Conservation (phyloP, 2,113 vertebrate genomes). For the Nymphicus hollandicus region DNA sequence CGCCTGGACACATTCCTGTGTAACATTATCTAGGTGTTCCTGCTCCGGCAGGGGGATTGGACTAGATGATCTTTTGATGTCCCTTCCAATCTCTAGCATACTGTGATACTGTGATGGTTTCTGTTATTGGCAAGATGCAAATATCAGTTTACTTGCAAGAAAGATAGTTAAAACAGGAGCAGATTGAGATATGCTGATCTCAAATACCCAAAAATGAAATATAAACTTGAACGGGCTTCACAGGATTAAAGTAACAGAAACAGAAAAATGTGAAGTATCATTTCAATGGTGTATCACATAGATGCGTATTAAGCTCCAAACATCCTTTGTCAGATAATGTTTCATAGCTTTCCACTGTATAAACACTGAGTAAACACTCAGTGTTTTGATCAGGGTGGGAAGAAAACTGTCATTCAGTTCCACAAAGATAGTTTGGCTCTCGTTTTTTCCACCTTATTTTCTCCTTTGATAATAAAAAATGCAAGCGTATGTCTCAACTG, state of each 20-base stretch:
- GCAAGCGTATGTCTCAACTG: not conserved
- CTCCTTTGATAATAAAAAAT: not conserved
- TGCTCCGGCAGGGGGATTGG: too few relatives aligned
- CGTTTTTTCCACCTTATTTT: not conserved
- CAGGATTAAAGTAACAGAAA: not conserved
- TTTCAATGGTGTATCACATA: not conserved
- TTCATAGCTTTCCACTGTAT: not conserved
- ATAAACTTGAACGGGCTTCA: not conserved
- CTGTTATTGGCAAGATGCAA: not conserved
- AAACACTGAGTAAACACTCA: not conserved
- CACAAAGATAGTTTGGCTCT: not conserved
- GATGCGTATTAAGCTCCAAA: not conserved
- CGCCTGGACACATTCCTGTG: too few relatives aligned
- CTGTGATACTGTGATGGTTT: too few relatives aligned
- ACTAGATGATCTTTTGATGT: too few relatives aligned
- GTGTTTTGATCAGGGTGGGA: not conserved
- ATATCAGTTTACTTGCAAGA: not conserved
- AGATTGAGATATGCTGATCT: not conserved
- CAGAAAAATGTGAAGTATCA: not conserved
- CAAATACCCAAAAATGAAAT: not conserved
- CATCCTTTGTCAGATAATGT: not conserved
- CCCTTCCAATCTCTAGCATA: too few relatives aligned
- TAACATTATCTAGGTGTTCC: too few relatives aligned
- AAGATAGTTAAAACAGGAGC: not conserved
- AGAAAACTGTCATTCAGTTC: conserved; percentile 9